Base-by-base conservation (phyloP, 1,140 invertebrate genomes). In the Akabosia matsudoensis region DNA sequence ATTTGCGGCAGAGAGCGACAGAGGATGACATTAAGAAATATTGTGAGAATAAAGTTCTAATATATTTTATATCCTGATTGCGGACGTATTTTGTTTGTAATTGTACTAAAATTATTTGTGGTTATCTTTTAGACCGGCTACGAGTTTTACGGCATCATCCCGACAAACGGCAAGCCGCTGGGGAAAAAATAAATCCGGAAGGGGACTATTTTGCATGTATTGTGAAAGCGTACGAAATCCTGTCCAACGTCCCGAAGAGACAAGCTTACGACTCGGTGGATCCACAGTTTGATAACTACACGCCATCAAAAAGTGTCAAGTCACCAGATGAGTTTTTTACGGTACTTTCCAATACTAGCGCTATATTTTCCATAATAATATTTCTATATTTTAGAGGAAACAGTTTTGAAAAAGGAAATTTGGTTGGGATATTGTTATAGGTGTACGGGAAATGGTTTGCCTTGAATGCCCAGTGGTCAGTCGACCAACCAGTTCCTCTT, bases 191-290 rank as follows among this genome's bases (percentile, higher is more conserved):
- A 14, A 88, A 90, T 77, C 87, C 89, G 0, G 94, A 96, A 80
- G 92, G 96, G 83, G 97, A 98, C 86, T 98, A 99, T 86, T 99
- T 98, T 84, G 96, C 96, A 0, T 98, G 97, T 84, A 99, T 99
- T 82, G 98, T 97, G n/a, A 96, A 95, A 88, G 97, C 97, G 18
- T 95, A 93, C 89, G 95, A 97, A 87, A 94, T 91, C 33, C 87
- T 96, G 76, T 93, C 96, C 0, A 94, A 91, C 82, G 88, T 91
- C 16, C 84, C 88, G 3, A 95, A 93, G 82, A 88, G 97, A 79
- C 88, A 92, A 78, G 92, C 96, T 0, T 99, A 93, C 86, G 97
- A 99, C 87, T 97, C 96, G 31, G 91, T 99, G 74, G 97, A 99
- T 87, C 95, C 95, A 3, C 88, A 91, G 79, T 97, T 99, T 85